Percentiles rank a stretch among this genome's conserved stretches.
Evolutionary conservation across 53 echinoderm and acorn worm genomes (phyloP).

Genomic region (Stichopus horrens): DNA sequence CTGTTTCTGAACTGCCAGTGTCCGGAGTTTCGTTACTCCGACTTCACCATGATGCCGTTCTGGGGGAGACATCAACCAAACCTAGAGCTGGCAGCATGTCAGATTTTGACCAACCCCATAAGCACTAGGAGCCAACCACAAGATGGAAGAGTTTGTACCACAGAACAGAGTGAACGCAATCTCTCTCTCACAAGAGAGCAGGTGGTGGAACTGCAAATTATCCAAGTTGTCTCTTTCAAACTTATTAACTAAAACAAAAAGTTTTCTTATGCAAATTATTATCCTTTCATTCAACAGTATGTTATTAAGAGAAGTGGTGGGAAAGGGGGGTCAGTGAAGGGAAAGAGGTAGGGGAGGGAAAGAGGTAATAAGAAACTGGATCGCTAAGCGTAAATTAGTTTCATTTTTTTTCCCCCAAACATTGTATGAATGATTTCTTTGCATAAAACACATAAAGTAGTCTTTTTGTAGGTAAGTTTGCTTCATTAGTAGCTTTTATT

Average conservation of each 20-base stretch:
- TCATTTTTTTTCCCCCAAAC: too few species aligned
- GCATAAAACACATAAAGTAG: too few species aligned
- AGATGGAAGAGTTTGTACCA: too few species aligned
- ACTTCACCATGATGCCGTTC: slow-evolving; percentile 39
- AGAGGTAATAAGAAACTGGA: too few species aligned
- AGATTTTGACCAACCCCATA: slow-evolving; percentile 45
- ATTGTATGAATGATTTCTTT: too few species aligned
- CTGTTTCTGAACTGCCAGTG: slow-evolving; percentile 16
- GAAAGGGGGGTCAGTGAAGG: too few species aligned
- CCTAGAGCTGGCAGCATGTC: slow-evolving; percentile 48
- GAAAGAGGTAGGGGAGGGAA: too few species aligned
- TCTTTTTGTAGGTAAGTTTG: too few species aligned
- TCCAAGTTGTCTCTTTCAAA: background rate
- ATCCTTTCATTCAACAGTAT: background rate
- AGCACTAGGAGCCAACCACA: background rate
- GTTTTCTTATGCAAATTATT: background rate
- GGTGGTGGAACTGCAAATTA: background rate
- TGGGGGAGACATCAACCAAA: slow-evolving; percentile 55
- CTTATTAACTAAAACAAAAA: background rate
- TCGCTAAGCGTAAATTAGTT: too few species aligned
- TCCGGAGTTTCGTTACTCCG: slow-evolving; percentile 44
- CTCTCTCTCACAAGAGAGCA: background rate
- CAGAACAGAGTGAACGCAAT: too few species aligned
- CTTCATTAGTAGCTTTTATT: too few species aligned
- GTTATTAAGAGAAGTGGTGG: too few species aligned